Percentiles rank a stretch among this genome's conserved stretches.
Conservation (phyloP, 64 coral and sea anemone species). For the Trachythela sp. region DNA sequence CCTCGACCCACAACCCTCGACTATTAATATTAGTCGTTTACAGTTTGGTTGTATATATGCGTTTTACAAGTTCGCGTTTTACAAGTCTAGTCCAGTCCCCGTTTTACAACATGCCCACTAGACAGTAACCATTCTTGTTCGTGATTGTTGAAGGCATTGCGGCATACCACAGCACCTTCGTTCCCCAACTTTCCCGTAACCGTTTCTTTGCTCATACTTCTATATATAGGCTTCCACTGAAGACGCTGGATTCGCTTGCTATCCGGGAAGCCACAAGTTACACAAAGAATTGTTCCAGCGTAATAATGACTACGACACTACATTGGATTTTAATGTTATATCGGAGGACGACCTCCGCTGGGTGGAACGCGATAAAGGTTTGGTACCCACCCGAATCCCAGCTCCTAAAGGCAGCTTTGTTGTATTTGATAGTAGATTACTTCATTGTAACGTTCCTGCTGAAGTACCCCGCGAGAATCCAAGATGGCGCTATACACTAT, state of each 20-base stretch:
- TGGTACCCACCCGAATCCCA: not conserved
- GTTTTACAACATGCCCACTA: too few species aligned
- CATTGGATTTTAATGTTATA: not conserved
- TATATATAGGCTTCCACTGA: not conserved
- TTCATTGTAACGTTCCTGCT: not conserved
- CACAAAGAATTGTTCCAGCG: conserved; percentile 4
- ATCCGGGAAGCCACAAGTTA: not conserved
- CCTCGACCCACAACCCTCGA: too few species aligned
- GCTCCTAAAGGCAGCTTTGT: not conserved
- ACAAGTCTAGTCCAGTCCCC: too few species aligned
- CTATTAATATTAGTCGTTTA: too few species aligned
- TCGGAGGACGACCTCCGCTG: not conserved
- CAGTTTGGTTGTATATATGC: too few species aligned
- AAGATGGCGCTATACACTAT: not conserved
- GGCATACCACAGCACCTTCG: too few species aligned
- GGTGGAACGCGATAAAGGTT: not conserved
- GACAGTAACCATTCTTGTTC: too few species aligned
- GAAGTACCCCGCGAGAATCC: not conserved
- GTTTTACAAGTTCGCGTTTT: too few species aligned
- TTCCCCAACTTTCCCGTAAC: too few species aligned
- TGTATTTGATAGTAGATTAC: not conserved
- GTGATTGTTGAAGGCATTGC: too few species aligned
- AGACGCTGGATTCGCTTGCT: not conserved
- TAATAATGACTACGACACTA: not conserved
- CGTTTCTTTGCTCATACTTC: not conserved